Percentiles rank a stretch among this genome's conserved stretches.
Evolutionary conservation across 1,140 invertebrate species (phyloP).

Genomic region (Cryptotermes secundus): DNA sequence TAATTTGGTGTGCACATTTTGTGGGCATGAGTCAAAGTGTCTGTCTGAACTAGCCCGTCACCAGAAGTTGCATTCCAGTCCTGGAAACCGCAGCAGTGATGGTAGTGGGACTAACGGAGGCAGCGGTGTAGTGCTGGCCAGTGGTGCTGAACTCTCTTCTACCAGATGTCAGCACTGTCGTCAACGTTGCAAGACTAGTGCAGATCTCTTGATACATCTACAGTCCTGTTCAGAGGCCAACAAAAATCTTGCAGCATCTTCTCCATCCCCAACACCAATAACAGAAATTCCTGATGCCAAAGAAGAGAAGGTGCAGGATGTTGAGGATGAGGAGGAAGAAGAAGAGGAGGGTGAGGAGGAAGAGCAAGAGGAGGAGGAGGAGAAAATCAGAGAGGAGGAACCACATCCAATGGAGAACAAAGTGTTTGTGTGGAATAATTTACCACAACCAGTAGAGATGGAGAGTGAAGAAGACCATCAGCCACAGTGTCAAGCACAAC

Average conservation of each 20-base stretch:
- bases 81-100: constrained; percentile 44
- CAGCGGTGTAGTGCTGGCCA: constrained; percentile 42
- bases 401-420: constrained; percentile 73
- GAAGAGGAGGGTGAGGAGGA: constrained; percentile 43
- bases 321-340: constrained; percentile 40
- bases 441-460: constrained; percentile 47
- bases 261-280: neutral
- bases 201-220: constrained; percentile 72
- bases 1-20: constrained; percentile 68
- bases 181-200: constrained; percentile 78
- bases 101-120: constrained; percentile 47
- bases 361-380: constrained; percentile 31
- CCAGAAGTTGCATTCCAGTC: constrained; percentile 61
- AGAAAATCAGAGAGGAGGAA: constrained; percentile 42
- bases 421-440: constrained; percentile 73
- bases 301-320: constrained; percentile 41
- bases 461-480: constrained; percentile 29
- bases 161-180: constrained; percentile 82
- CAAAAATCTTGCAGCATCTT: constrained; percentile 7
- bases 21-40: constrained; percentile 79
- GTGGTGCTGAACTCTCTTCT: constrained; percentile 52
- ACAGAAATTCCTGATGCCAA: constrained; percentile 45
- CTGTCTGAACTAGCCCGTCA: constrained; percentile 77
- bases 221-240: constrained; percentile 61
- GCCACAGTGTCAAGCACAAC: constrained; percentile 10